These are phyloP conservation scores for Megamerina dolium DNA, from an alignment of 2,888 invertebrate species.

Conservation along the genomic window DNA sequence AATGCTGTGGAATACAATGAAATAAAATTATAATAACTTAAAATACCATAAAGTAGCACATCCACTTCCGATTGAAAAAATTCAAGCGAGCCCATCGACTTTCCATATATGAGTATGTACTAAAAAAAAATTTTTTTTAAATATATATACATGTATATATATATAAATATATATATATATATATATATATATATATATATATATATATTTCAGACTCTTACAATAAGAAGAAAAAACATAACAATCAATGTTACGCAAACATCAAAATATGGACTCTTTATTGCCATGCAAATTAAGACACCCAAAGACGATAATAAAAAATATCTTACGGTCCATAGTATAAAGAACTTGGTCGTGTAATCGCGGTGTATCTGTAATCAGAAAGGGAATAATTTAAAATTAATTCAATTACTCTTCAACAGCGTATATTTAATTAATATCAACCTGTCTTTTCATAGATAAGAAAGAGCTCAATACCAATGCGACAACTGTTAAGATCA, in stretches of 20 bases:
- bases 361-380: too few species aligned
- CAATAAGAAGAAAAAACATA: constrained; percentile 17
- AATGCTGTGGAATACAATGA: constrained; percentile 15
- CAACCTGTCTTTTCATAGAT: too few species aligned
- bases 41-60: constrained; percentile 13
- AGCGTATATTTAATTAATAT: too few species aligned
- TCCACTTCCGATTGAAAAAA: constrained; percentile 14
- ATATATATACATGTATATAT: too few species aligned
- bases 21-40: constrained; percentile 17
- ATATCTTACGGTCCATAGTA: too few species aligned
- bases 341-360: too few species aligned
- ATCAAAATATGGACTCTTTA: constrained; percentile 10
- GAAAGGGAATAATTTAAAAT: not conserved
- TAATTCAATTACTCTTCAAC: too few species aligned
- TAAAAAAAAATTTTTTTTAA: constrained; percentile 1
- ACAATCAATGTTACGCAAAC: constrained; percentile 14
- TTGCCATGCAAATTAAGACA: constrained; percentile 11
- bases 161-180: too few species aligned
- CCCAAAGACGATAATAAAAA: constrained; percentile 16
- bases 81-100: constrained; percentile 14
- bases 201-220: too few species aligned
- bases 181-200: too few species aligned
- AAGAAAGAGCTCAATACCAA: too few species aligned
- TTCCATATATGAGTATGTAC: constrained; percentile 18
- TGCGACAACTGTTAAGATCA: too few species aligned